Conservation (phyloP, 1,140 invertebrate genomes). For the Aphis gossypii region DNA sequence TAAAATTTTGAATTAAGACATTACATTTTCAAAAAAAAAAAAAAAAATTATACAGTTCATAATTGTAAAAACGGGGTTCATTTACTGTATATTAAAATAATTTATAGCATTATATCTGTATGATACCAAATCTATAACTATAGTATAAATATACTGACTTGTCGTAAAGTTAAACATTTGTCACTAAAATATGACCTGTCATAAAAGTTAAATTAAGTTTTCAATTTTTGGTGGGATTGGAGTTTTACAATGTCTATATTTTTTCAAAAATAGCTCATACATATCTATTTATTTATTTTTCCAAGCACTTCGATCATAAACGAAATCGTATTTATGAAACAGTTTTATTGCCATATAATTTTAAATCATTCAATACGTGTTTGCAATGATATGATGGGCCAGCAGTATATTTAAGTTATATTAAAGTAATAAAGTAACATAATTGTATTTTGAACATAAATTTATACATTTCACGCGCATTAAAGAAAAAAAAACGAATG, state of each 20-base stretch:
- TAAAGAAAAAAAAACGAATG: background rate
- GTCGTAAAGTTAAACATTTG: constrained; percentile 2
- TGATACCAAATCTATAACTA: background rate
- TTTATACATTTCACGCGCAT: background rate
- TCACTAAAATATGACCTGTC: background rate
- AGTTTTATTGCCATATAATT: background rate
- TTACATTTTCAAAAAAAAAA: too few species aligned
- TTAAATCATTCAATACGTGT: background rate
- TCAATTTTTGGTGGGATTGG: background rate
- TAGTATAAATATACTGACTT: background rate
- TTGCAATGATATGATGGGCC: background rate
- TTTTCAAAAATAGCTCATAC: background rate
- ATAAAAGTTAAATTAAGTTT: constrained; percentile 24
- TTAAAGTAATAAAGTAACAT: background rate
- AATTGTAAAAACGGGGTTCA: too few species aligned
- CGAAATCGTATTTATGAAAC: background rate
- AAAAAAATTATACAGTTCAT: too few species aligned
- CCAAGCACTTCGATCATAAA: background rate
- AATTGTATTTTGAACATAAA: background rate
- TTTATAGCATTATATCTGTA: background rate
- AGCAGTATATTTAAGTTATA: background rate
- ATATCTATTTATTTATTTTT: background rate
- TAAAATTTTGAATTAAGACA: too few species aligned
- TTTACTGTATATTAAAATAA: background rate
- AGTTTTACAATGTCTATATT: constrained; percentile 14